Evolutionary conservation across 1,140 invertebrate species (phyloP), one percentile per base, ranked within the genome.

Genomic region (Samia ricini): DNA sequence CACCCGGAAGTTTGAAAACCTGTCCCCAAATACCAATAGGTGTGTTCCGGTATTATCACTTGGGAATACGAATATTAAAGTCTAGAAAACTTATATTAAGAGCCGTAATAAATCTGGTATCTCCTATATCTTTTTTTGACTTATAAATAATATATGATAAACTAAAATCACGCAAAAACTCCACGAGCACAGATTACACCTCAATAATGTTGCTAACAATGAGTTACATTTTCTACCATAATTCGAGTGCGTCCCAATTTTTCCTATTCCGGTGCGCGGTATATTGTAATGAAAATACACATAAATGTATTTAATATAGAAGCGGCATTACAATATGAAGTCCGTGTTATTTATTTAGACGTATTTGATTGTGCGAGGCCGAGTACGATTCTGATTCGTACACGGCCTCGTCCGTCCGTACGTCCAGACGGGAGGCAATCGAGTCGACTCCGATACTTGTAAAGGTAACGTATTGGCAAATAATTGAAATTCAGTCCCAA

Each of bases 321-420:
- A 68, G 36, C 68, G 69, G 72, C 72, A 68, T 77, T 56, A 81
- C 81, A 83, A 83, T 81, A 73, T 42, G 68, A 66, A 68, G 78
- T 76, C 74, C 73, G 74, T 73, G 81, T 83, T 83, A 81, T 84
- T 84, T 79, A 78, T 81, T 82, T 81, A 78, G 74, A 79, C 75
- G 75, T 78, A 78, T 76, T 77, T 71, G 64, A 77, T 81, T 80
- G 79, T 78, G 69, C 50, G 72, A 61, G 63, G 51, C 66, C 57
- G 72, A 69, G 75, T 79, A 77, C 81, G 77, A 83, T 78, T 78
- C 33, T 42, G 15, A 15, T 15, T 42, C 33, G 33, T 42, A 42
- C 26, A n/a, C n/a, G n/a, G n/a, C n/a, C n/a, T n/a, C n/a, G n/a
- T n/a, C 77, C 72, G 58, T 60, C 60, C 36, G 58, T 63, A 61